Percentiles rank a stretch among this genome's conserved stretches.
Evolutionary conservation across 2,113 vertebrate genomes (phyloP).

Genomic region (Hippopotamus amphibius): DNA sequence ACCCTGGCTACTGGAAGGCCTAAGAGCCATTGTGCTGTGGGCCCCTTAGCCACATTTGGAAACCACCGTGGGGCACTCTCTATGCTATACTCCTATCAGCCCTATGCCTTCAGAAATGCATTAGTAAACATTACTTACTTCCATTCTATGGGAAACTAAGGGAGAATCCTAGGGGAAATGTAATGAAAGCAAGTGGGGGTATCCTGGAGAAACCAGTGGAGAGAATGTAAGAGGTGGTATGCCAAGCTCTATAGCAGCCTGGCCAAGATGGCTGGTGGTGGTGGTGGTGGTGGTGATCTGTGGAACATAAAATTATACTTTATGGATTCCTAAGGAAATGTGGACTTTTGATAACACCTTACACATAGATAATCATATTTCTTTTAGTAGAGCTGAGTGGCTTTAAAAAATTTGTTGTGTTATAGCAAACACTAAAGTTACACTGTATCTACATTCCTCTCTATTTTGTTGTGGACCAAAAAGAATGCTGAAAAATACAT

Average conservation of each 20-base stretch:
- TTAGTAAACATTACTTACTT: neutral
- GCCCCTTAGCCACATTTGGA: neutral
- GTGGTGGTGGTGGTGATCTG: neutral
- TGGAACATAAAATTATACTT: neutral
- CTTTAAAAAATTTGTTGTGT: neutral
- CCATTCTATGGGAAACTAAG: neutral
- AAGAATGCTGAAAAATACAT: neutral
- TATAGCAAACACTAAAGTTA: neutral
- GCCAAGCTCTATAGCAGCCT: neutral
- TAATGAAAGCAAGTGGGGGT: neutral
- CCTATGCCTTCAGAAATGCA: neutral
- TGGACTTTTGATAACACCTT: neutral
- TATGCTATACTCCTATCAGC: neutral
- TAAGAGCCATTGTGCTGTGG: neutral
- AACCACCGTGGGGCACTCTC: neutral
- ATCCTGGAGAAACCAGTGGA: neutral
- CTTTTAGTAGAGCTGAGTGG: neutral
- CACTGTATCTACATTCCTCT: neutral
- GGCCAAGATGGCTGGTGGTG: neutral
- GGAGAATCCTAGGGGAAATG: neutral
- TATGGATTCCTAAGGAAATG: neutral
- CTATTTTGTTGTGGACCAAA: neutral
- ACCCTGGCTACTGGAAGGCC: accelerated
- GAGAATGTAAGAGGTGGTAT: neutral
- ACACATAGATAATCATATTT: neutral